These are phyloP conservation scores for Hanleya hanleyi DNA, from an alignment of 2,888 invertebrate genomes.

Conservation along the genomic window DNA sequence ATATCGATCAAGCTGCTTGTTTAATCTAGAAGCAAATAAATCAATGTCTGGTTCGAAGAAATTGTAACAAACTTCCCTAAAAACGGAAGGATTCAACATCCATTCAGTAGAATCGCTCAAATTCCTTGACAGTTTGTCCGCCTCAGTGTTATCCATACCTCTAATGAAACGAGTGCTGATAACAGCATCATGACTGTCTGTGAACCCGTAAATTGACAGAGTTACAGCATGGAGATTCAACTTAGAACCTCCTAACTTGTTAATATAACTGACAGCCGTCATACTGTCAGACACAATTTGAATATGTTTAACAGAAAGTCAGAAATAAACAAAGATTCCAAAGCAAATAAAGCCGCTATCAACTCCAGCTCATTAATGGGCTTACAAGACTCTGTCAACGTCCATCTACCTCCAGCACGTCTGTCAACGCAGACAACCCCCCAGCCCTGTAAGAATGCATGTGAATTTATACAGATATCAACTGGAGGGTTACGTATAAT, in stretches of 20 bases:
- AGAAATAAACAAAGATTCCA: not conserved
- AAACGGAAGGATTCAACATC: no score
- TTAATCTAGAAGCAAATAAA: no score
- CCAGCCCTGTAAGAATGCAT: not conserved
- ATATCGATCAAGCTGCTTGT: no score
- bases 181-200: no score
- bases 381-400: not conserved
- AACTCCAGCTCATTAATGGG: conserved; percentile 6
- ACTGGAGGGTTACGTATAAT: not conserved
- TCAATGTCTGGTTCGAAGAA: no score
- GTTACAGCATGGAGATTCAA: not conserved
- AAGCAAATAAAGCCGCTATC: not conserved
- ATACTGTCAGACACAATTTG: not conserved
- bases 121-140: no score
- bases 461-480: not conserved
- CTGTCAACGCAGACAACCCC: not conserved
- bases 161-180: no score
- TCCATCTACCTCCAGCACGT: not conserved
- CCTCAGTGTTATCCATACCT: no score
- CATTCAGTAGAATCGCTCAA: no score
- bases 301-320: not conserved
- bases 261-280: not conserved
- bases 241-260: not conserved
- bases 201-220: not conserved
- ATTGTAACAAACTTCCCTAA: no score